phyloP scores from a whole-genome alignment of 2,888 invertebrate genomes.

The Meliscaeva auricollis region DNA sequence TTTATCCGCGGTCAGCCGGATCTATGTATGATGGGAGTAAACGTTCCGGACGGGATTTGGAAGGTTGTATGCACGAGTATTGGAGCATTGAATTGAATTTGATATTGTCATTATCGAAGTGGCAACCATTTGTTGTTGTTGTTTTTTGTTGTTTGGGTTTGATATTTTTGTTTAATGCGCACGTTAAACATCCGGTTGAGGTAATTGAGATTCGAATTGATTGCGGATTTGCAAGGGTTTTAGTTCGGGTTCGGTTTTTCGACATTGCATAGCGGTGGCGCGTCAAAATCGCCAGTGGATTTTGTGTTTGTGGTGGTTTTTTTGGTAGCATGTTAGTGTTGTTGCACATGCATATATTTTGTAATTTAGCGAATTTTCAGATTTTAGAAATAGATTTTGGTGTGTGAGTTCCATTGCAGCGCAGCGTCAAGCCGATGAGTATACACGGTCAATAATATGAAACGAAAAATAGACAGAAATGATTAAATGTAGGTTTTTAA shows the following conservation, averaged over 20 bases:
- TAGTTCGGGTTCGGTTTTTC: conserved; percentile 9
- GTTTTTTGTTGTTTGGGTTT: conserved; percentile 37
- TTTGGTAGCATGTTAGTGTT: conserved; percentile 14
- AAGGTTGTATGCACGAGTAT: no score
- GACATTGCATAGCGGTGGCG: neutral
- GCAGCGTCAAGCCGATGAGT: no score
- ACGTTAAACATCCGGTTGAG: conserved; percentile 66
- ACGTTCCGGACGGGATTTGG: no score
- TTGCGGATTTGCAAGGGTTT: conserved; percentile 23
- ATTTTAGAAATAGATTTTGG: conserved; percentile 60
- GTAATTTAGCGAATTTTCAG: conserved; percentile 49
- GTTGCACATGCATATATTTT: neutral
- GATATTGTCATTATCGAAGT: conserved; percentile 42
- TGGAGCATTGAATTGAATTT: no score
- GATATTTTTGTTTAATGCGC: conserved; percentile 61
- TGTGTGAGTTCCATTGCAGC: neutral
- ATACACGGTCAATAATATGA: conserved; percentile 26
- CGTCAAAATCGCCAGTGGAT: conserved; percentile 31
- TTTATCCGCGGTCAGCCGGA: conserved; percentile 93
- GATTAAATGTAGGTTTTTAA: conserved; percentile 32
- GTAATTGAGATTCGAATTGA: conserved; percentile 61
- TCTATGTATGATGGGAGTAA: conserved; percentile 83
- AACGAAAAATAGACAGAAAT: conserved; percentile 46
- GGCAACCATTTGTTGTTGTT: conserved; percentile 11
- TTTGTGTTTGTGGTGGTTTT: conserved; percentile 58